Base-by-base conservation (phyloP, 37 sponge, comb jelly and placozoan species). In the Spongilla lacustris region DNA sequence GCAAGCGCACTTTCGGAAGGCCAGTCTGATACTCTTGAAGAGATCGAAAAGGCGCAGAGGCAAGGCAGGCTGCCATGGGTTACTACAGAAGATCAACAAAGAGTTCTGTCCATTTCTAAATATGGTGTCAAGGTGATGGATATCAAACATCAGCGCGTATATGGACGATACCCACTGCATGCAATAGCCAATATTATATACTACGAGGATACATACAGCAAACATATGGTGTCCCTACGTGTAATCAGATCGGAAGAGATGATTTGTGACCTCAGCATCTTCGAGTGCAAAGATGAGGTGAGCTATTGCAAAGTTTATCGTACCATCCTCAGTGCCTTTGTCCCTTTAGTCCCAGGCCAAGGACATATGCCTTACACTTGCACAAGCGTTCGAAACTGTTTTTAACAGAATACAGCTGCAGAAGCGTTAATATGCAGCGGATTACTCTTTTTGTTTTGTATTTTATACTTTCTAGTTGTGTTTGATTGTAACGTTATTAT, bases 81-180 rank as follows among this genome's bases (percentile, higher is more conserved):
- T 17, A 78, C 86, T 0, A 36, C 67, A 2, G 84, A 84, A 17
- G 70, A 81, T 5, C 79, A 91, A 76, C 32, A 81, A 17, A 67
- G 95, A 21, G 77, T 85, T 27, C 68, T 94, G 66, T 69, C 80
- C 23, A 38, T 94, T 11, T 94, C 95, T 66, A 88, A 88, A 29
- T 94, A 94, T 78, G 95, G 95, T 12, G 76, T 94, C 25, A 94
- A 94, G 80, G 89, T 91, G 26, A 91, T 68, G 33, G 95, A 94
- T 68, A 71, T 34, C 21, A 49, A 80, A 48, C 88, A 41, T 58
- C 85, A 94, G 84, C 83, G 87, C 0, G 89, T 96, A 4, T 90
- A 73, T 34, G 49, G 69, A 36, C 89, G 96, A 11, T 92, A 96
- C 80, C 71, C 96, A 50, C 87, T 96, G 50, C 96, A 96, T 70